Percentiles rank a stretch among this genome's conserved stretches.
phyloP scores from a whole-genome alignment of 2,888 invertebrate genomes.

The Incurvaria masculella region DNA sequence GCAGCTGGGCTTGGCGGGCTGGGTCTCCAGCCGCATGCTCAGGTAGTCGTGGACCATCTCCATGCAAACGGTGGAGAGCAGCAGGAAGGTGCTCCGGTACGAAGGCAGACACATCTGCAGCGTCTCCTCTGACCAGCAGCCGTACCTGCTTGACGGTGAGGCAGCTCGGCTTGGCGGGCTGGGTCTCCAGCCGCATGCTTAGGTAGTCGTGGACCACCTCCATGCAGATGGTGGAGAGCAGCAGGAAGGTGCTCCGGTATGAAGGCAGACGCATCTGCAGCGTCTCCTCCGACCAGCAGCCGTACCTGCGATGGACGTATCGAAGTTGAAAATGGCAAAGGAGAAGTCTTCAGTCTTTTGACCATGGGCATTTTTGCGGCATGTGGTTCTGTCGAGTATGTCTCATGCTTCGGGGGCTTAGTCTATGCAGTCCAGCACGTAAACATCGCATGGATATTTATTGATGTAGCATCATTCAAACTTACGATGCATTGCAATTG shows the following conservation, averaged over 20 bases:
- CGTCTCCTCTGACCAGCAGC: slow-evolving; percentile 75
- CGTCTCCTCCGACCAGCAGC: slow-evolving; percentile 75
- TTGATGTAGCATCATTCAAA: too few species aligned
- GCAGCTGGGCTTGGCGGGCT: slow-evolving; percentile 79
- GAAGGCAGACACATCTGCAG: slow-evolving; percentile 77
- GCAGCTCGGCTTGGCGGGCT: slow-evolving; percentile 79
- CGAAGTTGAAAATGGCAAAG: too few species aligned
- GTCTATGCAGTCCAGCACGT: too few species aligned
- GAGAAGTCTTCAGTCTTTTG: too few species aligned
- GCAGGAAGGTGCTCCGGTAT: slow-evolving; percentile 80
- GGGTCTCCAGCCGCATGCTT: slow-evolving; percentile 77
- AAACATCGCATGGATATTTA: too few species aligned
- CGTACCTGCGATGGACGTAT: slow-evolving; percentile 73
- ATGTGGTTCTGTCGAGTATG: too few species aligned
- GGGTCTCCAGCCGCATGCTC: slow-evolving; percentile 77
- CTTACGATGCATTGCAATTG: too few species aligned
- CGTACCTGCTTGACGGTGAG: slow-evolving; percentile 78
- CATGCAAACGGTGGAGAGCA: slow-evolving; percentile 80
- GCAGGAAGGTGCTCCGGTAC: slow-evolving; percentile 80
- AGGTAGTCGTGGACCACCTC: slow-evolving; percentile 94
- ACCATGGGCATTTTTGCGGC: too few species aligned
- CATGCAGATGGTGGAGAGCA: slow-evolving; percentile 80
- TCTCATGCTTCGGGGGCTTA: too few species aligned
- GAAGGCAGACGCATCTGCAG: slow-evolving; percentile 77
- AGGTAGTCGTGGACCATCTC: slow-evolving; percentile 94